Conservation (phyloP, 1,140 invertebrate species). For the Drosophila suzukii region DNA sequence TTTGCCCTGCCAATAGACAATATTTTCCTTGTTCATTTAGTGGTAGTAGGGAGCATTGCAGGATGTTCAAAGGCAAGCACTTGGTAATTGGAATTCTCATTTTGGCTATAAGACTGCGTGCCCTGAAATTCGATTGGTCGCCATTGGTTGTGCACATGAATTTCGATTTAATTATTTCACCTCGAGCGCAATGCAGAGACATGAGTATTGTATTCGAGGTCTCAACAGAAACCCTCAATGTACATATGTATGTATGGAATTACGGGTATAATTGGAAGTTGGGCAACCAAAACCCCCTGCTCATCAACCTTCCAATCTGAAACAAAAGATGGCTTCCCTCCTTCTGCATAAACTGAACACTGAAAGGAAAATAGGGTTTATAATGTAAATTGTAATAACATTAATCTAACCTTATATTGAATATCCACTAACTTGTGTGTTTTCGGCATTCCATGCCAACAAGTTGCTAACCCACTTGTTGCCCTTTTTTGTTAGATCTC, state of each 20-base stretch:
- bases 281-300: too few species aligned
- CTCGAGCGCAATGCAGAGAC: slow-evolving; percentile 24
- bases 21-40: slow-evolving; percentile 13
- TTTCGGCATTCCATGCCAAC: background rate
- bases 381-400: too few species aligned
- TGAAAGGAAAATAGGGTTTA: background rate
- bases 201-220: slow-evolving; percentile 9
- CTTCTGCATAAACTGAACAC: background rate
- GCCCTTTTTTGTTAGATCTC: slow-evolving; percentile 12
- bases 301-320: slow-evolving; percentile 1
- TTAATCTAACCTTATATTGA: too few species aligned
- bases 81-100: slow-evolving; percentile 13
- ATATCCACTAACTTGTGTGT: background rate
- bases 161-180: slow-evolving; percentile 38
- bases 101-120: slow-evolving; percentile 11
- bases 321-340: slow-evolving; percentile 26
- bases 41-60: background rate
- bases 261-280: slow-evolving; percentile 6
- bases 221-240: slow-evolving; percentile 7
- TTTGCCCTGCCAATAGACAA: slow-evolving; percentile 4
- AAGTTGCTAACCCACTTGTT: slow-evolving; percentile 37
- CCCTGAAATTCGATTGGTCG: slow-evolving; percentile 25
- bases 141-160: background rate
- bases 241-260: background rate
- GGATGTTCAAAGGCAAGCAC: slow-evolving; percentile 10